Conservation (phyloP, 2,113 vertebrate genomes). For the Takifugu flavidus region DNA sequence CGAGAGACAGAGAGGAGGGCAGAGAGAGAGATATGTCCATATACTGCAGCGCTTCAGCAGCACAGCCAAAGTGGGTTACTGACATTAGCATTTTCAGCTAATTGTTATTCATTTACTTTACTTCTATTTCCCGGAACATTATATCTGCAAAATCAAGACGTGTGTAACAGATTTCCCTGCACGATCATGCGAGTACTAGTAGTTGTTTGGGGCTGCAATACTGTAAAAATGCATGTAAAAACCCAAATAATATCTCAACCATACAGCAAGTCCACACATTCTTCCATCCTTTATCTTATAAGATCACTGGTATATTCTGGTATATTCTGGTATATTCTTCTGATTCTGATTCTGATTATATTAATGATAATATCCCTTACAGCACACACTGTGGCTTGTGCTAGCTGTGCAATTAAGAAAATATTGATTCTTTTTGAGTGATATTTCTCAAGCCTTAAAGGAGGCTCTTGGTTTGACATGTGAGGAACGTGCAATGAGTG, state of each 20-base stretch:
- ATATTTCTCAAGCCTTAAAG: constrained; percentile 30
- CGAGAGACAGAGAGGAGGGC: constrained; percentile 1
- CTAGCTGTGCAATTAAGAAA: too few relatives aligned
- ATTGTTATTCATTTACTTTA: constrained; percentile 53
- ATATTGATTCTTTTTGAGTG: background rate
- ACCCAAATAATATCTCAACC: too few relatives aligned
- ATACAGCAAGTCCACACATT: too few relatives aligned
- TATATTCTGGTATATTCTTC: too few relatives aligned
- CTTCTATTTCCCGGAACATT: constrained; percentile 24
- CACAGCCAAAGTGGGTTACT: constrained; percentile 18
- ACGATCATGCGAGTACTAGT: background rate
- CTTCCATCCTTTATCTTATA: too few relatives aligned
- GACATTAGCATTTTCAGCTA: constrained; percentile 59
- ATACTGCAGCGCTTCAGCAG: constrained; percentile 20
- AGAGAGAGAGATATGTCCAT: constrained; percentile 13
- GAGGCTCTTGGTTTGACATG: constrained; percentile 21
- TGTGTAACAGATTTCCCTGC: constrained; percentile 18
- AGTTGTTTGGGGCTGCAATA: too few relatives aligned
- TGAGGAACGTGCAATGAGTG: constrained; percentile 35
- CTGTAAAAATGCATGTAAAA: too few relatives aligned
- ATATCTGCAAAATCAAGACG: constrained; percentile 14
- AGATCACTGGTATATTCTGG: too few relatives aligned
- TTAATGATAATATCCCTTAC: too few relatives aligned
- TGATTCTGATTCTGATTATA: too few relatives aligned
- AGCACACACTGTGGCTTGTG: too few relatives aligned